Conservation (phyloP, 2,888 invertebrate species). For the Saturnia japonica region DNA sequence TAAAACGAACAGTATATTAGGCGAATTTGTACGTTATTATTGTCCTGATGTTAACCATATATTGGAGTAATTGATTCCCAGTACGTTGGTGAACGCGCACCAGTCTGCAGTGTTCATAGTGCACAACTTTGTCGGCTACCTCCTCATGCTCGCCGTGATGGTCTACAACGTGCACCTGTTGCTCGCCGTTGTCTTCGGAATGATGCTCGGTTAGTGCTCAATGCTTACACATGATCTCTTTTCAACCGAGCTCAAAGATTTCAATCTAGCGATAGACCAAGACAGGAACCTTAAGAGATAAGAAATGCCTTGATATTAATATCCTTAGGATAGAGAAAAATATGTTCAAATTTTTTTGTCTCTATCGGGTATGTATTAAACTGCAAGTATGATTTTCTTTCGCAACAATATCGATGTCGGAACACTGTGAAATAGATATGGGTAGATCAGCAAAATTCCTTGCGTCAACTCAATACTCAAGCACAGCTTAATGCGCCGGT, state of each 20-base stretch:
- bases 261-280: no score
- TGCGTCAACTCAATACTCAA: no score
- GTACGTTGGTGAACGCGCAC: conserved; percentile 61
- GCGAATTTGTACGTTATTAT: no score
- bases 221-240: neutral
- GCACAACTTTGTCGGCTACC: conserved; percentile 84
- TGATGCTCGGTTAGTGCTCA: conserved; percentile 77
- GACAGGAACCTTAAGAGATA: no score
- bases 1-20: no score
- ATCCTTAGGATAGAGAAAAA: no score
- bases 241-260: no score
- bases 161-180: conserved; percentile 86
- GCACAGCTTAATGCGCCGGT: no score
- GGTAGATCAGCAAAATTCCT: no score
- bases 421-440: neutral
- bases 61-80: conserved; percentile 29
- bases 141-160: conserved; percentile 89
- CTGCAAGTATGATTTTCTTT: neutral
- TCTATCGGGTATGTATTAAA: neutral
- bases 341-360: neutral
- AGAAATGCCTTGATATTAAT: no score
- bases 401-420: neutral
- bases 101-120: conserved; percentile 76
- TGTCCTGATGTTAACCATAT: neutral
- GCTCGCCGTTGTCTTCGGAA: conserved; percentile 84